Evolutionary conservation across 2,113 vertebrate species (phyloP), one percentile per base, ranked within the genome.

Genomic region (Tor tambroides): DNA sequence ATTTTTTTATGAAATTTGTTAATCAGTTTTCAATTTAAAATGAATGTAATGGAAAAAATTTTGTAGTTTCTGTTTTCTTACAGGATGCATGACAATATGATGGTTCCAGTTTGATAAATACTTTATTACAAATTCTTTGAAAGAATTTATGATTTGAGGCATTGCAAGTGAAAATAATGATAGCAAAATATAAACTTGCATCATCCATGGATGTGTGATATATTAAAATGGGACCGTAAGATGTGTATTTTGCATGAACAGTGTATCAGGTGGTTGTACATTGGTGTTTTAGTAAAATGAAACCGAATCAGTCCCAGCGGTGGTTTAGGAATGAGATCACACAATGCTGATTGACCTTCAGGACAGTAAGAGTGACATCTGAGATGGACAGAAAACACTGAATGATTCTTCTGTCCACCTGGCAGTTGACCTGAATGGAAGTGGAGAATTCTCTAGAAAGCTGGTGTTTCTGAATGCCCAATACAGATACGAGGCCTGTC

Each of bases 331-430:
- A 80, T 83, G 67, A 75, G 38, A 87, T 21, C 49, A 26, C 67
- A 81, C 78, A 81, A 74, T 46, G 26, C 77, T 67, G 54, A 38
- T 63, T 82, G 84, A 65, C 78, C 77, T 67, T 69, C 23, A 38
- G 84, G 67, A 82, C 69, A 67, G 67, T 63, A 46, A 59, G 67
- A 76, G 69, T 21, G 83, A 74, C 69, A 85, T 30, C 67, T 85
- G 87, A 88, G 87, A 67, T 10, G 46, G 35, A 19, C 43, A 65
- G 41, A 23, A 51, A 28, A 65, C 21, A 15, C 67, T 76, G 67
- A 65, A 51, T 56, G 78, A 43, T 81, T 85, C 69, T 67, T 80
- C 54, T 80, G 72, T 84, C 71, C 43, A 49, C 84, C 79, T 79
- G 71, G 54, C 41, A 30, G 56, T 46, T 82, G 83, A 80, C 59